Evolutionary conservation across 2,888 invertebrate genomes (phyloP).

Genomic region (Caenorhabditis imperialis): DNA sequence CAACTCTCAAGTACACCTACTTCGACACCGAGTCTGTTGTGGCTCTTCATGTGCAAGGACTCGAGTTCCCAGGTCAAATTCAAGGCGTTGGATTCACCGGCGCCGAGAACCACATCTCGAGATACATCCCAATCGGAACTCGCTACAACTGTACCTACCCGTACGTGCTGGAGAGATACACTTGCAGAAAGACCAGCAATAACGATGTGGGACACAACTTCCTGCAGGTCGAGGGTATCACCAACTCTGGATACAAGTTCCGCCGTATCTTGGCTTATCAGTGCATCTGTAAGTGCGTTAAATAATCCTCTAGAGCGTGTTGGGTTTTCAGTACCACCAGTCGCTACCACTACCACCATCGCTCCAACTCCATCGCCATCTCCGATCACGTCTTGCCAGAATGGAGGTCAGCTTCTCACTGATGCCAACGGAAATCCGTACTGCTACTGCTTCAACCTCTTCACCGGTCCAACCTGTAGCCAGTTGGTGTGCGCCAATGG

Average conservation of each 20-base stretch:
- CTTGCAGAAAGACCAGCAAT: slow-evolving; percentile 51
- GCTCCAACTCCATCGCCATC: slow-evolving; percentile 45
- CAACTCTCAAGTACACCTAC: slow-evolving; percentile 47
- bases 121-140: slow-evolving; percentile 52
- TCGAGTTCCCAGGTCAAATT: slow-evolving; percentile 56
- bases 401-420: slow-evolving; percentile 58
- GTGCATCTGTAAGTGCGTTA: slow-evolving; percentile 56
- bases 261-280: slow-evolving; percentile 59
- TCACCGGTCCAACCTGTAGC: slow-evolving; percentile 58
- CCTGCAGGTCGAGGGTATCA: slow-evolving; percentile 61
- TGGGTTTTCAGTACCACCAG: slow-evolving; percentile 44
- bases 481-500: slow-evolving; percentile 64
- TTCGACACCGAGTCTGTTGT: slow-evolving; percentile 48
- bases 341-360: slow-evolving; percentile 35
- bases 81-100: slow-evolving; percentile 57
- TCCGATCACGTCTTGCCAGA: slow-evolving; percentile 56
- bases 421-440: slow-evolving; percentile 52
- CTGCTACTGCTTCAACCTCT: slow-evolving; percentile 64
- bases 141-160: slow-evolving; percentile 66
- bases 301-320: not conserved
- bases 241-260: slow-evolving; percentile 64
- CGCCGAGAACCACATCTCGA: slow-evolving; percentile 52
- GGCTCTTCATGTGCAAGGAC: slow-evolving; percentile 44
- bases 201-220: slow-evolving; percentile 53
- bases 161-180: slow-evolving; percentile 62